Percentiles rank a stretch among this genome's conserved stretches.
These are phyloP conservation scores for Tetranychus piercei DNA, from an alignment of 2,888 invertebrate genomes.

Conservation along the genomic window DNA sequence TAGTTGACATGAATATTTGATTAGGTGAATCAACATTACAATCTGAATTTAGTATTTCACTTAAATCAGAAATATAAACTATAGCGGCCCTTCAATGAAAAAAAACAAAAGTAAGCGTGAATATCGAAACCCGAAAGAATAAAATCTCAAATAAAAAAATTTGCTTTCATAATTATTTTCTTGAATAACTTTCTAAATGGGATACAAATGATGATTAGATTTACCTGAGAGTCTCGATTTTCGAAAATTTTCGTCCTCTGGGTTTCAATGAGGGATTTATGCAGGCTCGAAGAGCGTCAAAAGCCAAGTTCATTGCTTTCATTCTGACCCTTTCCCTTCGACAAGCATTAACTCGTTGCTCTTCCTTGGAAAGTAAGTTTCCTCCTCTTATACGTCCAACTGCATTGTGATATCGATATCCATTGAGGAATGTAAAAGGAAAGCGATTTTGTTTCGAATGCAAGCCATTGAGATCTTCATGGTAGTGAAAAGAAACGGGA, in stretches of 20 bases:
- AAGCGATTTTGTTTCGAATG: background rate
- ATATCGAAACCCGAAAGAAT: too few species aligned
- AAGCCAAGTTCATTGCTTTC: constrained; percentile 68
- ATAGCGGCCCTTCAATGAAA: constrained; percentile 13
- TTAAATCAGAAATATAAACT: constrained; percentile 14
- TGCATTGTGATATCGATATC: background rate
- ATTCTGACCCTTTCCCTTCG: constrained; percentile 62
- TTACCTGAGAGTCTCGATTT: background rate
- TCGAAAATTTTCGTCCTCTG: constrained; percentile 41
- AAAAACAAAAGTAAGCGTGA: background rate
- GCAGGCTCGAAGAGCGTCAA: constrained; percentile 55
- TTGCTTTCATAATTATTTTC: too few species aligned
- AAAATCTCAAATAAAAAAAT: too few species aligned
- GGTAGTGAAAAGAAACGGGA: too few species aligned
- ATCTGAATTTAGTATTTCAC: background rate
- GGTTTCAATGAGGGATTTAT: constrained; percentile 60
- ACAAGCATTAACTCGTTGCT: constrained; percentile 49
- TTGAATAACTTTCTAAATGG: background rate
- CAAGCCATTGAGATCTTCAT: background rate
- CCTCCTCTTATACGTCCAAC: background rate
- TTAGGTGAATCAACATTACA: background rate
- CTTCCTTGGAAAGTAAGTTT: constrained; percentile 23
- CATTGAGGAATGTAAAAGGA: background rate
- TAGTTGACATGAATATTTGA: background rate
- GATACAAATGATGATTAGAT: background rate